Evolutionary conservation across 2,888 invertebrate species (phyloP).

Genomic region (Eugnorisma glareosa): DNA sequence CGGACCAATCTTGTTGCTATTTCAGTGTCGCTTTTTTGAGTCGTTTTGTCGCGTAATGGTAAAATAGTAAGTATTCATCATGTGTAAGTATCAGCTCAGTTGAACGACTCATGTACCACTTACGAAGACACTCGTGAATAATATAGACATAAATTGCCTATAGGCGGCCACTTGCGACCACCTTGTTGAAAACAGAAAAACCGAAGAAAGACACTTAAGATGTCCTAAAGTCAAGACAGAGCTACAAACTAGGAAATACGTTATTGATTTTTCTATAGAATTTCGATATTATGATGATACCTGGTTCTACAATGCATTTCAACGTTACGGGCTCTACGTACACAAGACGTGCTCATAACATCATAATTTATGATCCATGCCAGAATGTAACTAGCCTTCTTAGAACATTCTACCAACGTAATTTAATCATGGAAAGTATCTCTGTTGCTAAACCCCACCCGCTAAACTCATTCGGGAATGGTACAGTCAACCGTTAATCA

Average conservation of each 20-base stretch:
- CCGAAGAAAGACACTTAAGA: neutral
- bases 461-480: neutral
- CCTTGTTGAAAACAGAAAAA: constrained; percentile 5
- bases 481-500: neutral
- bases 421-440: neutral
- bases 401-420: neutral
- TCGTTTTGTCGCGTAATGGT: neutral
- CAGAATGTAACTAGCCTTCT: neutral
- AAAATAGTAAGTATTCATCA: constrained; percentile 6
- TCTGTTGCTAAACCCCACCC: neutral
- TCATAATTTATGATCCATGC: neutral
- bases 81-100: neutral
- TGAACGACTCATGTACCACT: constrained; percentile 20
- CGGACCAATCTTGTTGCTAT: neutral
- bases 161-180: constrained; percentile 28
- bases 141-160: constrained; percentile 46
- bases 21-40: neutral
- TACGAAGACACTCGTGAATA: constrained; percentile 40
- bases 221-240: neutral
- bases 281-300: neutral
- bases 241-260: neutral
- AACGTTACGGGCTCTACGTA: neutral
- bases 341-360: constrained; percentile 1
- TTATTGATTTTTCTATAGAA: neutral
- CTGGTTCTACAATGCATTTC: neutral